Evolutionary conservation across 1,140 invertebrate genomes (phyloP).

Genomic region (Brachionus paranguensis): DNA sequence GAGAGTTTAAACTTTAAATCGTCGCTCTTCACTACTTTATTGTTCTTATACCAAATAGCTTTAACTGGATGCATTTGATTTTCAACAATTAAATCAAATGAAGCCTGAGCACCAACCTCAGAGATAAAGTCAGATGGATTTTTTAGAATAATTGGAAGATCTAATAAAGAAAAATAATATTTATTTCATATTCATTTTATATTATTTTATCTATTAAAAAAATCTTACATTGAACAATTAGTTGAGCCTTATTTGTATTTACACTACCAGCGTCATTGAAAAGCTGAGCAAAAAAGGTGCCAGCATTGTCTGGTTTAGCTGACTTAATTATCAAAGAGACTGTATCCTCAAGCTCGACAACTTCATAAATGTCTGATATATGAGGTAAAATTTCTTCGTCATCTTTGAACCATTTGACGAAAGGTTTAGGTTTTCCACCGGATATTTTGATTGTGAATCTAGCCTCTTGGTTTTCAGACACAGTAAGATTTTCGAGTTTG

Average conservation of each 20-base stretch:
- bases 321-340: background rate
- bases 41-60: background rate
- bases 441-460: slow-evolving; percentile 1
- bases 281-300: background rate
- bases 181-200: no score
- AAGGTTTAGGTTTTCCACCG: slow-evolving; percentile 27
- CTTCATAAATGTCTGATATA: background rate
- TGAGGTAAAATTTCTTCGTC: background rate
- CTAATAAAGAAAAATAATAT: background rate
- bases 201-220: background rate
- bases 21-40: background rate
- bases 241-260: background rate
- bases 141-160: background rate
- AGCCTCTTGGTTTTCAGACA: background rate
- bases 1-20: background rate
- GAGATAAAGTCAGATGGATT: background rate
- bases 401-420: slow-evolving; percentile 35
- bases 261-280: background rate
- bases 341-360: slow-evolving; percentile 16
- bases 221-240: background rate
- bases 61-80: background rate
- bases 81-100: background rate
- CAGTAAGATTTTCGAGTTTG: slow-evolving; percentile 26
- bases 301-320: background rate
- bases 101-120: background rate